Conservation (phyloP, 92 coral and sea anemone species). For the Parazoanthus swiftii region DNA sequence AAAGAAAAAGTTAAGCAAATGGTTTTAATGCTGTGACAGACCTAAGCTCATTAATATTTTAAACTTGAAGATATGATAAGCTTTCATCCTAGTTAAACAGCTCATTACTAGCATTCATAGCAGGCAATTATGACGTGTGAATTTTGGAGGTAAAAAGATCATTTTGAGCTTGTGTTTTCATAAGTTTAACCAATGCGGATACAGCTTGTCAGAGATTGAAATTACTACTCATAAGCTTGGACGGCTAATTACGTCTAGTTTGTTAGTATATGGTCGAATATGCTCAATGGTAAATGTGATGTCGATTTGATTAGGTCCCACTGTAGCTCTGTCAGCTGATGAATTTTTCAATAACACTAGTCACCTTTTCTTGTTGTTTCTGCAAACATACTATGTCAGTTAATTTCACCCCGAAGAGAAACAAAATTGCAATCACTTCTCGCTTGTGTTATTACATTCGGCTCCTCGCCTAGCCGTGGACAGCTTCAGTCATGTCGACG, state of each 20-base stretch:
- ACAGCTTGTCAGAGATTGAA: constrained; percentile 31
- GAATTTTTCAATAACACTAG: constrained; percentile 46
- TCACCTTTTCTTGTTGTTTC: constrained; percentile 46
- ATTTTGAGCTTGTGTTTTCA: constrained; percentile 41
- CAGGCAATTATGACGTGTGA: constrained; percentile 47
- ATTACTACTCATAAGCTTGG: constrained; percentile 26
- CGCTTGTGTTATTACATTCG: constrained; percentile 26
- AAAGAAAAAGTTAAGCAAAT: constrained; percentile 42
- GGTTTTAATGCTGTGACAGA: constrained; percentile 39
- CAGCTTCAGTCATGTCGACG: constrained; percentile 20
- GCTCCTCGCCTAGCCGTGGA: constrained; percentile 26
- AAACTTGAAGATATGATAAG: constrained; percentile 44
- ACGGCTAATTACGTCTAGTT: constrained; percentile 34
- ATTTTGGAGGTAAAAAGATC: constrained; percentile 46
- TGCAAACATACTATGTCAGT: constrained; percentile 46
- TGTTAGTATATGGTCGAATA: constrained; percentile 42
- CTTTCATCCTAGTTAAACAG: constrained; percentile 42
- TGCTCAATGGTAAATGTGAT: constrained; percentile 43
- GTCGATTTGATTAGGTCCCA: constrained; percentile 46
- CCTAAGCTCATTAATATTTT: constrained; percentile 45
- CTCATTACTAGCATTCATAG: constrained; percentile 41
- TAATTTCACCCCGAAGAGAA: constrained; percentile 47
- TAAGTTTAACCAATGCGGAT: constrained; percentile 35
- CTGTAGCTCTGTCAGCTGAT: constrained; percentile 48
- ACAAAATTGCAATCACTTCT: constrained; percentile 41